Evolutionary conservation across 2,888 invertebrate species (phyloP).

Genomic region (Andrena marginata): DNA sequence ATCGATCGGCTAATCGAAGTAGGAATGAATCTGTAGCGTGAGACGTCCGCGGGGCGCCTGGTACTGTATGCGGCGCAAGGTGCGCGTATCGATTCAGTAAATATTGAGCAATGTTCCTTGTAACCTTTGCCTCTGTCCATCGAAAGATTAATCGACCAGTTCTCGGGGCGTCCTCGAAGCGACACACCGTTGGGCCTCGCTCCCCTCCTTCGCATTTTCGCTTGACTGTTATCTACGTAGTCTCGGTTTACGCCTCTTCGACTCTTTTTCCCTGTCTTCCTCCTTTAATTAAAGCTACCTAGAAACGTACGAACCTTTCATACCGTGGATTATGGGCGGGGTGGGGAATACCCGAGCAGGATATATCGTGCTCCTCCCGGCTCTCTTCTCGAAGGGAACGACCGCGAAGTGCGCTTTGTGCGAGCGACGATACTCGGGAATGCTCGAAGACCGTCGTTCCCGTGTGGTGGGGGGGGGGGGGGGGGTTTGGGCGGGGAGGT

Average conservation of each 20-base stretch:
- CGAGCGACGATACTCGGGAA: slow-evolving; percentile 1
- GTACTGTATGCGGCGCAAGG: slow-evolving; percentile 17
- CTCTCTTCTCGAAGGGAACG: not conserved
- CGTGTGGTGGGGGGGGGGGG: too few relatives aligned
- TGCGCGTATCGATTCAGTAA: slow-evolving; percentile 53
- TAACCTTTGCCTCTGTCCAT: slow-evolving; percentile 58
- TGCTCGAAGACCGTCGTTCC: not conserved
- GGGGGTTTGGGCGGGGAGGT: not conserved
- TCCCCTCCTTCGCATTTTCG: slow-evolving; percentile 37
- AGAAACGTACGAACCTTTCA: slow-evolving; percentile 30
- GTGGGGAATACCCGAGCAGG: slow-evolving; percentile 1
- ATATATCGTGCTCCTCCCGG: not conserved
- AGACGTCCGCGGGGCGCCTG: not conserved
- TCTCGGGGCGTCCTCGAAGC: slow-evolving; percentile 26
- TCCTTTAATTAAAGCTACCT: slow-evolving; percentile 22
- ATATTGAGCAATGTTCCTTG: slow-evolving; percentile 71
- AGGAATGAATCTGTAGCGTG: slow-evolving; percentile 48
- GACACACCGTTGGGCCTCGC: slow-evolving; percentile 18
- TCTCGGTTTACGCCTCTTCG: not conserved
- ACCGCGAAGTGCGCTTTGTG: slow-evolving; percentile 26
- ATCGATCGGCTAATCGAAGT: slow-evolving; percentile 57
- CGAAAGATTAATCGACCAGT: slow-evolving; percentile 37
- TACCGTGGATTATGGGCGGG: slow-evolving; percentile 6
- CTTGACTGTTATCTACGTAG: slow-evolving; percentile 1
- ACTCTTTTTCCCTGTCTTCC: not conserved